A percentile compares a stretch with the other conserved stretches of the same genome.
Conservation (phyloP, 2,113 vertebrate species). For the Tursiops truncatus region DNA sequence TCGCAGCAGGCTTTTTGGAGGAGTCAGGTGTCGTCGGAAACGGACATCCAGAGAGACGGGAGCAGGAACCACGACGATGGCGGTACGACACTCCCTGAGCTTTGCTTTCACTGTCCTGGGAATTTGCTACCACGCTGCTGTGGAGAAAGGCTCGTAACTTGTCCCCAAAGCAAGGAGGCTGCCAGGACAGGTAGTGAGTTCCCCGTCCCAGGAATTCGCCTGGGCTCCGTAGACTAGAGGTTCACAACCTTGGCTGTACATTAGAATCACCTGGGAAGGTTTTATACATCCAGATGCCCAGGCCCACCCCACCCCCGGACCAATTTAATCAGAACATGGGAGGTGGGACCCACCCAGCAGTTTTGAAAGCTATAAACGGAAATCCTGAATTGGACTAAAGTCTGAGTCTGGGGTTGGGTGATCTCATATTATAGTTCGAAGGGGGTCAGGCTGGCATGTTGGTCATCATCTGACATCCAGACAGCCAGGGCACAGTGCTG, state of each 20-base stretch:
- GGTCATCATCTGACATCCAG: not conserved
- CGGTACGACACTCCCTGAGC: not conserved
- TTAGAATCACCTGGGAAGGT: not conserved
- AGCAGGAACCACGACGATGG: rapidly evolving
- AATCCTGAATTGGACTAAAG: not conserved
- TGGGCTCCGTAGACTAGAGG: not conserved
- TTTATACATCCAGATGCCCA: not conserved
- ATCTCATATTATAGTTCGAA: too few species aligned
- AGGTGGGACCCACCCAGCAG: not conserved
- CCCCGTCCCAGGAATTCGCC: not conserved
- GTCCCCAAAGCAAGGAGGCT: not conserved
- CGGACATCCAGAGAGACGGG: not conserved
- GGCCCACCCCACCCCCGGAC: rapidly evolving
- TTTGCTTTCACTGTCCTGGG: not conserved
- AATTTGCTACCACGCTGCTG: rapidly evolving
- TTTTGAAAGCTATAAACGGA: not conserved
- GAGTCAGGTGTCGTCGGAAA: not conserved
- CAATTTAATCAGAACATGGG: too few species aligned
- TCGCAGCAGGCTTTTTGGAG: not conserved
- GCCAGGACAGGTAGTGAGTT: not conserved
- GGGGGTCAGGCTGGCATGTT: rapidly evolving
- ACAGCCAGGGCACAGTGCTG: rapidly evolving
- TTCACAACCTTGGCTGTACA: not conserved
- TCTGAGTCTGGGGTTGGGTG: not conserved
- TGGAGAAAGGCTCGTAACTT: not conserved